Percentiles rank a stretch among this genome's conserved stretches.
These are phyloP conservation scores for Ammodytes marinus DNA, from an alignment of 2,113 vertebrate species.

Conservation along the genomic window DNA sequence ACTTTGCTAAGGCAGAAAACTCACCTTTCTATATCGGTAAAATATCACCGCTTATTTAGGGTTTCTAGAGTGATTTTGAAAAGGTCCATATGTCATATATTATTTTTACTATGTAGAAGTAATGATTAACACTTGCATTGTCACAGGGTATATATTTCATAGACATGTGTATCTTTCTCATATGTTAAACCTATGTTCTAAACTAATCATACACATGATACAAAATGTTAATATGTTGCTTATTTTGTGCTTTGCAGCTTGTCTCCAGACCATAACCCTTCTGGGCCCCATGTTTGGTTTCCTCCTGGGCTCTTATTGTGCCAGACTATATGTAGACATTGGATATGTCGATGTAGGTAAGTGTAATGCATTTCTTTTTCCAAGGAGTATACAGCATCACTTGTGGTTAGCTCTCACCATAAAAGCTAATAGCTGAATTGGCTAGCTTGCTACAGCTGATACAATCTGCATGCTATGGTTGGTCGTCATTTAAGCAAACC, in stretches of 20 bases:
- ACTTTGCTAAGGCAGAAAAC: slow-evolving; percentile 90
- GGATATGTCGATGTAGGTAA: slow-evolving; percentile 89
- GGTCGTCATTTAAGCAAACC: not conserved
- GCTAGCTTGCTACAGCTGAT: no score
- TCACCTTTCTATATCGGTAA: slow-evolving; percentile 92
- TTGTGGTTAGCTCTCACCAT: no score
- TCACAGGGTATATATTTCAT: not conserved
- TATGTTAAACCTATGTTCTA: not conserved
- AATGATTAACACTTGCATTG: not conserved
- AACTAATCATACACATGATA: not conserved
- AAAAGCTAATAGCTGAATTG: not conserved
- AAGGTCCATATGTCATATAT: not conserved
- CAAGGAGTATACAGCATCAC: not conserved
- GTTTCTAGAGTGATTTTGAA: not conserved
- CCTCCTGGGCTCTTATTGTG: slow-evolving; percentile 87
- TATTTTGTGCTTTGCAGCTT: slow-evolving; percentile 79
- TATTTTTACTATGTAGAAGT: not conserved
- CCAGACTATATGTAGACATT: slow-evolving; percentile 93
- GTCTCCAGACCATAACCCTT: slow-evolving; percentile 87
- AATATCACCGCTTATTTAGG: not conserved
- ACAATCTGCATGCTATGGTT: no score
- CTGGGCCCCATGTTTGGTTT: slow-evolving; percentile 90
- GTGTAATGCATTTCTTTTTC: slow-evolving; percentile 17
- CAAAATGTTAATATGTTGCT: not conserved
- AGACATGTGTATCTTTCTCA: not conserved